Base-by-base conservation (phyloP, 1,140 invertebrate genomes). In the Drosophila pachea region DNA sequence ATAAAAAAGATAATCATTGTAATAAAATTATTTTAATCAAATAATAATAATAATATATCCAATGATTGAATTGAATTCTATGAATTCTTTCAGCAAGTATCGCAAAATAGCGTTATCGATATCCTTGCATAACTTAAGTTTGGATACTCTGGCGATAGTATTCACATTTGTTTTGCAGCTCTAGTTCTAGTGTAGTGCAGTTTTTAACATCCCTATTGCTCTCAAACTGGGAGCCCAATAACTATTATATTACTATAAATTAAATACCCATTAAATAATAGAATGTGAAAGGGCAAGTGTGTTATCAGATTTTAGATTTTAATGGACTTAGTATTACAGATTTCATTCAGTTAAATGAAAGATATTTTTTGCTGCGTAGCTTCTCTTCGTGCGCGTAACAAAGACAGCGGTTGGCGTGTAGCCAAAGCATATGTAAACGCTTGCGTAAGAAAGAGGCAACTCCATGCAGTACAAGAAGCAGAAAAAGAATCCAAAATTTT, bases 401-500 rank as follows among this genome's bases (percentile, higher is more conserved):
- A 63, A 73, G 70, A 73, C 38, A 69, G 66, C 47, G 33, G 53
- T 56, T 73, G 58, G 52, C 68, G 40, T 66, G 33, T 22, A 40
- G 65, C 65, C 70, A 68, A 56, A 8, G 47, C 47, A 63, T 69
- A 73, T 64, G 60, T 36, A 60, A 64, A 56, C 54, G 70, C 59
- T 52, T 63, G 48, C 40, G 70, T 59, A 38, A 73, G 67, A 73
- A 50, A 60, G 60, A 69, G 66, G 40, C 58, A 62, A 47, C 70
- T 53, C 53, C 53, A 73, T 62, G 38, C n/a, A 52, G 16, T 49
- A 42, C 54, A 63, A 73, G 70, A 68, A 73, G 70, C 64, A 73
- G 65, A 68, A 68, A 72, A 73, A 68, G 67, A 69, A 73, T 64
- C 50, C 53, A 68, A 69, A 54, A 59, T 73, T 69, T 69, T 64